These are phyloP conservation scores for Pemphigus obesinymphae DNA, from an alignment of 1,140 invertebrate genomes.

Conservation along the genomic window DNA sequence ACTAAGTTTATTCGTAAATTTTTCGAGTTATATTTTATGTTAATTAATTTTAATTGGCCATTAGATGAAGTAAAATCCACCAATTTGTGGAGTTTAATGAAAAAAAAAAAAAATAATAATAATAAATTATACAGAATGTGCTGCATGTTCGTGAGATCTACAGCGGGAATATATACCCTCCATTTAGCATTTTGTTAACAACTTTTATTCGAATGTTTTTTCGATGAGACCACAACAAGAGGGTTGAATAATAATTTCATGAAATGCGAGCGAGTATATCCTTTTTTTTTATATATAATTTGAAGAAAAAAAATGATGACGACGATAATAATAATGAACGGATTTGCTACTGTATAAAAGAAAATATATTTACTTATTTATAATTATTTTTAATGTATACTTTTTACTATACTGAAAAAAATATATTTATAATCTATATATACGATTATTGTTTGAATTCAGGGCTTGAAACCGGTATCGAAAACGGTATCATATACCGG, in stretches of 20 bases:
- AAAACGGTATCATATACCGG: too few relatives aligned
- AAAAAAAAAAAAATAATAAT: too few relatives aligned
- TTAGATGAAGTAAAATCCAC: neutral
- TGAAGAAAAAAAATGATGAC: neutral
- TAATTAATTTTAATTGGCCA: neutral
- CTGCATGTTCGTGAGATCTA: neutral
- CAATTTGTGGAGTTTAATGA: neutral
- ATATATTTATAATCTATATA: neutral
- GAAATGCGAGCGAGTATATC: neutral
- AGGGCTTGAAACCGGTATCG: too few relatives aligned
- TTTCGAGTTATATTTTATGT: neutral
- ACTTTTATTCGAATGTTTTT: neutral
- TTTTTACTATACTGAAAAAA: too few relatives aligned
- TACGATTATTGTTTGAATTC: neutral
- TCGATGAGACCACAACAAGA: neutral
- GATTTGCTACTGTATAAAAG: neutral
- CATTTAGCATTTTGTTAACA: neutral
- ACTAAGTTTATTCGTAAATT: neutral
- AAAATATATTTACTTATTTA: neutral
- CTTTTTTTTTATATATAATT: neutral
- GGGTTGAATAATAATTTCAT: neutral
- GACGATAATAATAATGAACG: neutral
- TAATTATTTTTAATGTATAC: neutral
- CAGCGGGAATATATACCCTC: too few relatives aligned
- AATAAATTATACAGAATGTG: neutral